phyloP scores from a whole-genome alignment of 1,140 invertebrate species.

The Eumeta japonica region DNA sequence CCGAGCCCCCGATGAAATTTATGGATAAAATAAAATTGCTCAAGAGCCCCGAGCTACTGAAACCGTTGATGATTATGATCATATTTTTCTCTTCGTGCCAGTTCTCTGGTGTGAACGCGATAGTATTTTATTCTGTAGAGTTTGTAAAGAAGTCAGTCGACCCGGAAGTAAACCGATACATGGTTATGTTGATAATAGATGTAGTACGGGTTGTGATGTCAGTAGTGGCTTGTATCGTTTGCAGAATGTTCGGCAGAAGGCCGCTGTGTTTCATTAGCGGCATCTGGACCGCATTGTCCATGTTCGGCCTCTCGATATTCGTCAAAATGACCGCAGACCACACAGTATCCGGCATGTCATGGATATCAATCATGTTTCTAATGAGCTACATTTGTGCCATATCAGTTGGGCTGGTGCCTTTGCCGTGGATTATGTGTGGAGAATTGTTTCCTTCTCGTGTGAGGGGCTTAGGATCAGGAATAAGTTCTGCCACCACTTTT shows the following conservation, averaged over 20 bases:
- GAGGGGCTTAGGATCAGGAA: constrained; percentile 61
- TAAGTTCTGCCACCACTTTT: constrained; percentile 66
- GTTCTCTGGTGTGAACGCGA: constrained; percentile 66
- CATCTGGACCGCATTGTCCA: constrained; percentile 54
- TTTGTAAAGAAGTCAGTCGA: constrained; percentile 60
- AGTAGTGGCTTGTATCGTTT: constrained; percentile 59
- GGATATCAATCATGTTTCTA: constrained; percentile 56
- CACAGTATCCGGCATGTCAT: constrained; percentile 37
- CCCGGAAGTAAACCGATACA: constrained; percentile 57
- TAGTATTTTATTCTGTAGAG: constrained; percentile 72
- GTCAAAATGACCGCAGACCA: constrained; percentile 28
- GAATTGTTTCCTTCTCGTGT: constrained; percentile 63
- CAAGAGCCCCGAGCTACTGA: constrained; percentile 49
- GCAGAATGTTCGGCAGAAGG: constrained; percentile 60
- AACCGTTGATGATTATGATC: constrained; percentile 62
- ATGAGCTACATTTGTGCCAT: constrained; percentile 60
- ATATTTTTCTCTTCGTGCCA: constrained; percentile 64
- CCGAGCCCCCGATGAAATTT: constrained; percentile 27
- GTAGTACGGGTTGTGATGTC: constrained; percentile 65
- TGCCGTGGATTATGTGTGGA: constrained; percentile 71
- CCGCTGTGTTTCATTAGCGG: constrained; percentile 61
- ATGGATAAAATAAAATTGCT: constrained; percentile 35
- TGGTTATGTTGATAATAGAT: constrained; percentile 67
- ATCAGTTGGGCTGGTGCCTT: constrained; percentile 60
- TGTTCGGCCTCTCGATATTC: constrained; percentile 53